phyloP scores from a whole-genome alignment of 1,140 invertebrate genomes.

The Diplogasteroides magnus region DNA sequence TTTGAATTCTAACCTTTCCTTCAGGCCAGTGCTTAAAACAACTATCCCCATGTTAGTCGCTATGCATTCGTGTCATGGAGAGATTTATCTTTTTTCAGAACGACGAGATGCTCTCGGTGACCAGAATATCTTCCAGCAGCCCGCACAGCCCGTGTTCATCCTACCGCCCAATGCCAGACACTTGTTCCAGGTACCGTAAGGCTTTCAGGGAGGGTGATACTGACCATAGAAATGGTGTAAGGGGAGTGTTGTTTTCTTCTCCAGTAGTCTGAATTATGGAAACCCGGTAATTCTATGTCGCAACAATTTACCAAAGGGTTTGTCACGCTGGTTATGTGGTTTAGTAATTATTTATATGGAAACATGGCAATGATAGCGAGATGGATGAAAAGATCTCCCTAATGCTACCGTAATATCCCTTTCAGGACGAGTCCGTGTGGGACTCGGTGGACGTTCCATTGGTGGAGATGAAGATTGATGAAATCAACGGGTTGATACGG shows the following conservation, averaged over 20 bases:
- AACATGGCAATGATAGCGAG: no score
- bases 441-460: conserved; percentile 37
- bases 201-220: no score
- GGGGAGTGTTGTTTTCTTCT: neutral
- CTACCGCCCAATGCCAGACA: conserved; percentile 26
- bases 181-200: no score
- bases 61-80: conserved; percentile 30
- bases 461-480: conserved; percentile 45
- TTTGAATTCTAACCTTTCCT: no score
- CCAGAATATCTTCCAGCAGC: conserved; percentile 18
- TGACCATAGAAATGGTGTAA: no score
- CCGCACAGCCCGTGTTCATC: conserved; percentile 7
- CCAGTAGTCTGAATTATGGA: neutral
- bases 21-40: no score
- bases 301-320: no score
- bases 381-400: no score
- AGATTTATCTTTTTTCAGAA: conserved; percentile 18
- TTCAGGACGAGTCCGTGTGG: conserved; percentile 46
- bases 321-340: no score
- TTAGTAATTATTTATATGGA: no score
- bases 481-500: conserved; percentile 35
- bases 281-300: no score
- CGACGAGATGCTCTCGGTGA: conserved; percentile 36
- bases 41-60: no score
- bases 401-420: conserved; percentile 29